phyloP scores from a whole-genome alignment of 2,113 vertebrate genomes.

The Salvelinus sp. region DNA sequence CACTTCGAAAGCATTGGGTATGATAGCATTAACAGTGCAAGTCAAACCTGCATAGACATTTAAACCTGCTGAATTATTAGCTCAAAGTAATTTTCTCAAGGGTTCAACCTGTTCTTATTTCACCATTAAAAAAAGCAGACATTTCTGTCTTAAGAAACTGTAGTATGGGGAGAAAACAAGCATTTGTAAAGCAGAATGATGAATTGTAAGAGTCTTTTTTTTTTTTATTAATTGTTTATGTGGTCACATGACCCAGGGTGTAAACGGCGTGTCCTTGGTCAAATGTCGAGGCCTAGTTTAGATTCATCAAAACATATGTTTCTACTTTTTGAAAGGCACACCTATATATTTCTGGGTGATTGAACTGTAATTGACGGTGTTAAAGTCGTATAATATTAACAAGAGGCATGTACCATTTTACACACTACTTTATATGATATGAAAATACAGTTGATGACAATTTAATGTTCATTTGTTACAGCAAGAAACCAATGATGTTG shows the following conservation, averaged over 20 bases:
- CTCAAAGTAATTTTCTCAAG: not conserved
- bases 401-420: conserved; percentile 22
- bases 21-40: not conserved
- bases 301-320: conserved; percentile 72
- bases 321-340: conserved; percentile 68
- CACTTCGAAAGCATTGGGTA: not conserved
- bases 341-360: conserved; percentile 67
- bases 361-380: conserved; percentile 63
- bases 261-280: conserved; percentile 45
- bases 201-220: conserved; percentile 29
- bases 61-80: not conserved
- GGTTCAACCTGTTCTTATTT: not conserved
- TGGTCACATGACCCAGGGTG: conserved; percentile 59
- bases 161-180: not conserved
- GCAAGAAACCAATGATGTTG: too few species aligned
- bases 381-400: conserved; percentile 58
- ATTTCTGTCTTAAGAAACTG: too few species aligned
- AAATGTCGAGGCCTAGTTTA: conserved; percentile 41
- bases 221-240: conserved; percentile 25
- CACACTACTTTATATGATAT: conserved; percentile 1
- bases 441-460: too few species aligned
- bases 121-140: too few species aligned
- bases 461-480: too few species aligned
- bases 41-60: not conserved
- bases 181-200: conserved; percentile 28